Evolutionary conservation across 92 coral and sea anemone genomes (phyloP).

Genomic region (Zoanthus sansibaricus): DNA sequence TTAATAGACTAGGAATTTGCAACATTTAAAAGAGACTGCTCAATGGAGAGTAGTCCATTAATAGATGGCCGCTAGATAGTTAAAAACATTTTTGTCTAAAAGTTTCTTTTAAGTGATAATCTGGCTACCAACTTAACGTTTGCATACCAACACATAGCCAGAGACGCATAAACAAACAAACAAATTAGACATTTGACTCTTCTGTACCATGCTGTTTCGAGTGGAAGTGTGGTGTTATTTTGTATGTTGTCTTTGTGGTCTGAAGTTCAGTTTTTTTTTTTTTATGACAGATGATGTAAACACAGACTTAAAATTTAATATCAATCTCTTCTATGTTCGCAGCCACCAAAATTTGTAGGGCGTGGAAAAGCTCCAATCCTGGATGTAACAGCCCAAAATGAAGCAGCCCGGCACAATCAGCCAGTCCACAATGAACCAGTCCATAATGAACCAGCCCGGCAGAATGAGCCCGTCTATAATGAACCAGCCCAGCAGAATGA

Average conservation of each 20-base stretch:
- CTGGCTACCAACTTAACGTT: neutral
- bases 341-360: constrained; percentile 12
- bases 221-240: neutral
- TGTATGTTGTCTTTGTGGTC: neutral
- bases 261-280: neutral
- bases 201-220: neutral
- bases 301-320: neutral
- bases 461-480: neutral
- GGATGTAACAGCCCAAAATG: neutral
- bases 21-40: too few relatives aligned
- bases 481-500: neutral
- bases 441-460: neutral
- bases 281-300: neutral
- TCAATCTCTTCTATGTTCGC: neutral
- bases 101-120: too few relatives aligned
- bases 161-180: neutral
- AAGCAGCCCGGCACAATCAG: neutral
- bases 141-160: neutral
- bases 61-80: too few relatives aligned
- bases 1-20: too few relatives aligned
- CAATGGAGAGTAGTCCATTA: too few relatives aligned
- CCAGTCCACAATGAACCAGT: neutral
- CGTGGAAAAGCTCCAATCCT: neutral
- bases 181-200: neutral
- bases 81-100: neutral